These are phyloP conservation scores for Podocnemis expansa DNA, from an alignment of 2,113 vertebrate species.

Conservation along the genomic window DNA sequence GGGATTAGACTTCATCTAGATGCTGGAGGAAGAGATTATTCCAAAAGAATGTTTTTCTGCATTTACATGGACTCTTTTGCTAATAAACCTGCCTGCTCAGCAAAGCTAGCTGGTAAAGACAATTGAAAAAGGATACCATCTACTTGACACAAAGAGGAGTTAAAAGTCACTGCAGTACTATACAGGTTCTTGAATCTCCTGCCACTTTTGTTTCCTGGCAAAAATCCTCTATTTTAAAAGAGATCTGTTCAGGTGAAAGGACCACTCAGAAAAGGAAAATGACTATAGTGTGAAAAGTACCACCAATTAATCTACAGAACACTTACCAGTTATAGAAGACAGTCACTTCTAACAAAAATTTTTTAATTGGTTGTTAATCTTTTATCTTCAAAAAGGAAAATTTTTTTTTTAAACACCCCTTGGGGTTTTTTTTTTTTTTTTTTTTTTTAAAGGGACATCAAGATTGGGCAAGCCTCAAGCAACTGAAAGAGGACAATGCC, in stretches of 20 bases:
- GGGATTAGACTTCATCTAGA: conserved; percentile 27
- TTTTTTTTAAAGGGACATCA: background rate
- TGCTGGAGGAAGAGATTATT: background rate
- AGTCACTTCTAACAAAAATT: background rate
- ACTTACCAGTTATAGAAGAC: background rate
- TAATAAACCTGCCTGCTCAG: conserved; percentile 16
- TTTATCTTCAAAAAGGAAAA: background rate
- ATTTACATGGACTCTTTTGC: conserved; percentile 3
- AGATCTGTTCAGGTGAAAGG: background rate
- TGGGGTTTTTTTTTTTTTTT: too few species aligned
- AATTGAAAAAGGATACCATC: background rate
- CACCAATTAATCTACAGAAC: background rate
- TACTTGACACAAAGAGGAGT: background rate
- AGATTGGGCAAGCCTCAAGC: background rate
- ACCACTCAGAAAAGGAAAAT: background rate
- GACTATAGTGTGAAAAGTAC: background rate
- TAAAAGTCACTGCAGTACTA: background rate
- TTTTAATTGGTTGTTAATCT: background rate
- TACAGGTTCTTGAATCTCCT: background rate
- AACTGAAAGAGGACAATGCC: background rate
- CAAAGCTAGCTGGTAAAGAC: background rate
- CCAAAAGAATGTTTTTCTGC: background rate
- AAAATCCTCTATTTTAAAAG: background rate
- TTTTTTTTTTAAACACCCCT: background rate
- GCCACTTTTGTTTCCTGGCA: background rate